phyloP scores from a whole-genome alignment of 2,113 vertebrate species.

The Condylura cristata region DNA sequence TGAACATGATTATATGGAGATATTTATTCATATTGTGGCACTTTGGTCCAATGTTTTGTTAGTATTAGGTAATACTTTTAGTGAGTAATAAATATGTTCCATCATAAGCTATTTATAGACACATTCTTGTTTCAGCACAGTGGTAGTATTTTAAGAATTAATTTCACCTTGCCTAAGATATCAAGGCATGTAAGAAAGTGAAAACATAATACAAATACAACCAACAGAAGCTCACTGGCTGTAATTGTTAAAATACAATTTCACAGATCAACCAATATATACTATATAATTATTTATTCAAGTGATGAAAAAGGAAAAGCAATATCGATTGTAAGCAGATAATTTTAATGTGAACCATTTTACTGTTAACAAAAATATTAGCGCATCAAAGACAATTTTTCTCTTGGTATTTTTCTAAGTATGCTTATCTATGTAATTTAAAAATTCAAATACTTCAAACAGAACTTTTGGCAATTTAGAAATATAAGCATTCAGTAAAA shows the following conservation, averaged over 20 bases:
- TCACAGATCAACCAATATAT: background rate
- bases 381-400: background rate
- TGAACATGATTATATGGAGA: background rate
- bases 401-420: background rate
- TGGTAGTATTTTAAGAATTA: background rate
- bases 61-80: background rate
- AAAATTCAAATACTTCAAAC: slow-evolving; percentile 34
- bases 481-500: background rate
- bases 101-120: background rate
- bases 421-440: slow-evolving; percentile 39
- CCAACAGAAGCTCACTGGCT: background rate
- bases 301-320: background rate
- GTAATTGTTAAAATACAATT: background rate
- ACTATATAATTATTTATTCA: background rate
- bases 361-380: slow-evolving; percentile 23
- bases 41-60: background rate
- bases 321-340: background rate
- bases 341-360: background rate
- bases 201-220: background rate
- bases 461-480: slow-evolving; percentile 13
- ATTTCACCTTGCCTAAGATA: background rate
- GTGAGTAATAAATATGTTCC: background rate
- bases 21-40: background rate
- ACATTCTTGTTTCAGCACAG: background rate
- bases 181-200: background rate